A percentile compares a stretch with the other conserved stretches of the same genome.
Evolutionary conservation across 1,140 invertebrate genomes (phyloP).

Genomic region (Drusus annulatus): DNA sequence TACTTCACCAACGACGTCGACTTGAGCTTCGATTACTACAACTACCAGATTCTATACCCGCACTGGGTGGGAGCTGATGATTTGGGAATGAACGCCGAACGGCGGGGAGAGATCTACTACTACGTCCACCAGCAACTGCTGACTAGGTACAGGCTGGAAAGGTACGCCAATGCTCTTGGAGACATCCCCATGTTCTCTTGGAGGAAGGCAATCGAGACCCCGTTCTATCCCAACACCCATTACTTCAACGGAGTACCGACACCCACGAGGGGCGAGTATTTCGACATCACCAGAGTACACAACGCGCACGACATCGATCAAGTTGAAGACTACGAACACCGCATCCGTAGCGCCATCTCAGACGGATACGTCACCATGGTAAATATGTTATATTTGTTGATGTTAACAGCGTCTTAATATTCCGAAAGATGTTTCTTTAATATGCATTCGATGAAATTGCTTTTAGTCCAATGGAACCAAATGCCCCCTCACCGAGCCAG

Average conservation of each 20-base stretch:
- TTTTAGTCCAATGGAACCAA: conserved; percentile 63
- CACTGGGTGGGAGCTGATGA: conserved; percentile 73
- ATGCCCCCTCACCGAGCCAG: conserved; percentile 71
- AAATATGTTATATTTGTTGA: background rate
- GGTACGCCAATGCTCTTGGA: conserved; percentile 75
- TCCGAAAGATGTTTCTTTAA: background rate
- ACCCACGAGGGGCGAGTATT: conserved; percentile 69
- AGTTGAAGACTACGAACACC: conserved; percentile 72
- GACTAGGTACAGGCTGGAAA: conserved; percentile 79
- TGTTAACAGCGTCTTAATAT: background rate
- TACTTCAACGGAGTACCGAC: conserved; percentile 75
- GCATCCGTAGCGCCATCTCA: conserved; percentile 77
- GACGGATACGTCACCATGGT: conserved; percentile 73
- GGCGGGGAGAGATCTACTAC: conserved; percentile 74
- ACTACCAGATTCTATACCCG: conserved; percentile 77
- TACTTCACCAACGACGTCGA: no score
- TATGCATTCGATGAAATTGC: conserved; percentile 9
- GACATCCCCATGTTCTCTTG: conserved; percentile 75
- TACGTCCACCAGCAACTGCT: no score
- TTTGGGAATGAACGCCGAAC: conserved; percentile 55
- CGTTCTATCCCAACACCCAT: conserved; percentile 74
- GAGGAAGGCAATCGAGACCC: conserved; percentile 69
- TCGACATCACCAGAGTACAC: conserved; percentile 69
- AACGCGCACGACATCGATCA: conserved; percentile 68
- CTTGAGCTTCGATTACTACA: conserved; percentile 80